These are phyloP conservation scores for Hypomesus transpacificus DNA, from an alignment of 2,113 vertebrate genomes.

Conservation along the genomic window DNA sequence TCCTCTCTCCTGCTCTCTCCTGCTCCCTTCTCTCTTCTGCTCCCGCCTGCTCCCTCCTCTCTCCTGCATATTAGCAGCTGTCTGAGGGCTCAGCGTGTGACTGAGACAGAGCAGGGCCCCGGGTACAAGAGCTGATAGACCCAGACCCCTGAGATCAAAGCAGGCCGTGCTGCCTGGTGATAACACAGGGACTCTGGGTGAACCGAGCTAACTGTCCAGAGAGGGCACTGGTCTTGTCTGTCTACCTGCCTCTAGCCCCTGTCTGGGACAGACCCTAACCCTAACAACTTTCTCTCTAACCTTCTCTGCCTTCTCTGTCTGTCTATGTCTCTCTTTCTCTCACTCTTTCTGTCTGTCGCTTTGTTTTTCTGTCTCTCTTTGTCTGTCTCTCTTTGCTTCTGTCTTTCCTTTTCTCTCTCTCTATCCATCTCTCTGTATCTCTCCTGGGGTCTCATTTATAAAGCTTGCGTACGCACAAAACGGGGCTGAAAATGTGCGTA, in stretches of 20 bases:
- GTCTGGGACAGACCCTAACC: no score
- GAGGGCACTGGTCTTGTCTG: constrained; percentile 13
- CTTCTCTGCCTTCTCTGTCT: constrained; percentile 11
- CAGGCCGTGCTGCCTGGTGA: constrained; percentile 68
- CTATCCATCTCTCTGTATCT: not conserved
- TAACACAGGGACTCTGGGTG: constrained; percentile 76
- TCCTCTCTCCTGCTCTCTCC: no score
- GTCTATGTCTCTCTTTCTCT: constrained; percentile 33
- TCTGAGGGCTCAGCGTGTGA: constrained; percentile 79
- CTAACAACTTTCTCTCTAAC: not conserved
- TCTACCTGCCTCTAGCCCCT: no score
- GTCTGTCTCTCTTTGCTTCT: not conserved
- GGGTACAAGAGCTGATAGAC: constrained; percentile 76
- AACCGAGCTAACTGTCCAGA: constrained; percentile 58
- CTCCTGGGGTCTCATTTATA: no score
- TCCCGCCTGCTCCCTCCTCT: constrained; percentile 74
- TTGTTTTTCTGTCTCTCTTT: constrained; percentile 32
- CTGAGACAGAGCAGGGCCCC: constrained; percentile 75
- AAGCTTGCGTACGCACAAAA: no score
- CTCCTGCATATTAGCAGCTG: constrained; percentile 86
- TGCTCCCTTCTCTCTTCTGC: no score
- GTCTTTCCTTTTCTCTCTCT: constrained; percentile 1
- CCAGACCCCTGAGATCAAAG: constrained; percentile 86
- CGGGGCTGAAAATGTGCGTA: no score
- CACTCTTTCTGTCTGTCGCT: constrained; percentile 31